Evolutionary conservation across 2,888 invertebrate genomes (phyloP).

Genomic region (Chalcis sispes): DNA sequence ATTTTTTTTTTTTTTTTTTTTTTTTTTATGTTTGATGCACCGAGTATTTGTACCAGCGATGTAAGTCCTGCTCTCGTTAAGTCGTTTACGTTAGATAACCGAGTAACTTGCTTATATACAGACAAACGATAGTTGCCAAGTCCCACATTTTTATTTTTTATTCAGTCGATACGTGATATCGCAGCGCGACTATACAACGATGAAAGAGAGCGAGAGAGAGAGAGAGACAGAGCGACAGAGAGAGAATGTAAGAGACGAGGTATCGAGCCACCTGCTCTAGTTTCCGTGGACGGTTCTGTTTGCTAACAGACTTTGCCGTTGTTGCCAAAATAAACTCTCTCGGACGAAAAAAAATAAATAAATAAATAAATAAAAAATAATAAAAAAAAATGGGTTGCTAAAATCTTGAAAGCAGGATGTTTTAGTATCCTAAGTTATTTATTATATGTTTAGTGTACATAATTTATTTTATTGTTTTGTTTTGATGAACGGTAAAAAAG

Average conservation of each 20-base stretch:
- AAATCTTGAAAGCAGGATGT: too few species aligned
- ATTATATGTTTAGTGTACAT: too few species aligned
- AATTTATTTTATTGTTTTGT: too few species aligned
- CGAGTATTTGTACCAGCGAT: background rate
- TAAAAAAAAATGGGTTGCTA: conserved; percentile 12
- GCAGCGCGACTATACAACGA: too few species aligned
- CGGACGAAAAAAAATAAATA: background rate
- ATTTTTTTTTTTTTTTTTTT: too few species aligned
- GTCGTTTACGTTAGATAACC: conserved; percentile 18
- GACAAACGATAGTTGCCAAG: conserved; percentile 29
- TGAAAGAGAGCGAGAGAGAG: conserved; percentile 14
- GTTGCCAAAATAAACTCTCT: conserved; percentile 45
- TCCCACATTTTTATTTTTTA: conserved; percentile 21
- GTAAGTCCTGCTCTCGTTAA: background rate
- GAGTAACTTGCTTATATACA: background rate
- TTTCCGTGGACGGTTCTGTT: conserved; percentile 56
- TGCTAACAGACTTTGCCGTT: conserved; percentile 38
- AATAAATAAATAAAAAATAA: background rate
- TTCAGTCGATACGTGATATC: too few species aligned
- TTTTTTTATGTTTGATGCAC: too few species aligned
- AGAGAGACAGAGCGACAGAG: background rate
- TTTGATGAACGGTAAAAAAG: too few species aligned
- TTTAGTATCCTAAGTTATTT: too few species aligned
- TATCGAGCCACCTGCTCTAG: conserved; percentile 69
- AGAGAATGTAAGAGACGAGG: conserved; percentile 26